Evolutionary conservation across 2,888 invertebrate genomes (phyloP).

Genomic region (Hanleya hanleyi): DNA sequence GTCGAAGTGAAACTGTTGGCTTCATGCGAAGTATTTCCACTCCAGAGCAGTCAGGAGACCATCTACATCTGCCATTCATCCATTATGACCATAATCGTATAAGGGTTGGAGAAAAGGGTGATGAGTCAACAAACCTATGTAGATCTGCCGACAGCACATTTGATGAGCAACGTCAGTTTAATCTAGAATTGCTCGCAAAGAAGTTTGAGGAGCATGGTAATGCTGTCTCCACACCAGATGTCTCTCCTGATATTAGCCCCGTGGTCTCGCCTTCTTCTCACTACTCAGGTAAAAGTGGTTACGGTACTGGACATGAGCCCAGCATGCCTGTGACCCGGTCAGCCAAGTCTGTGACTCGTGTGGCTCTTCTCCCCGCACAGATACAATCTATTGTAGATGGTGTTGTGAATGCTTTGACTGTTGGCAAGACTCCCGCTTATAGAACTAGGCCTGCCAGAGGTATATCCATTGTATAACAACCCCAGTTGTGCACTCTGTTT

Average conservation of each 20-base stretch:
- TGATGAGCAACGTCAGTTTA: neutral
- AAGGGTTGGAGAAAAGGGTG: neutral
- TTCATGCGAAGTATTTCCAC: neutral
- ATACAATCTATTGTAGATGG: neutral
- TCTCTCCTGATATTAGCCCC: neutral
- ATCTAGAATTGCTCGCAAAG: neutral
- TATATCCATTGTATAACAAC: too few relatives aligned
- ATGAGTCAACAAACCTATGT: neutral
- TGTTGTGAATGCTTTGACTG: neutral
- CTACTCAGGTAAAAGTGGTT: neutral
- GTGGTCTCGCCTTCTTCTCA: neutral
- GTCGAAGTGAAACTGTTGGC: neutral
- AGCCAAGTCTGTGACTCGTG: neutral
- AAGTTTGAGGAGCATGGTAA: neutral
- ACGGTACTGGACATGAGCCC: too few relatives aligned
- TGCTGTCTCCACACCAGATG: neutral
- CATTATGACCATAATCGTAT: too few relatives aligned
- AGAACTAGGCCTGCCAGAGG: neutral
- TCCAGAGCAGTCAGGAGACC: too few relatives aligned
- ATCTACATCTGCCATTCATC: too few relatives aligned
- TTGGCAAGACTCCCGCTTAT: neutral
- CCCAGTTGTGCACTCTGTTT: too few relatives aligned
- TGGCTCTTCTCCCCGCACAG: neutral
- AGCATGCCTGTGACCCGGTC: too few relatives aligned
- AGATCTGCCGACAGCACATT: neutral